phyloP scores from a whole-genome alignment of 2,888 invertebrate species.

The Sepioteuthis lessoniana region DNA sequence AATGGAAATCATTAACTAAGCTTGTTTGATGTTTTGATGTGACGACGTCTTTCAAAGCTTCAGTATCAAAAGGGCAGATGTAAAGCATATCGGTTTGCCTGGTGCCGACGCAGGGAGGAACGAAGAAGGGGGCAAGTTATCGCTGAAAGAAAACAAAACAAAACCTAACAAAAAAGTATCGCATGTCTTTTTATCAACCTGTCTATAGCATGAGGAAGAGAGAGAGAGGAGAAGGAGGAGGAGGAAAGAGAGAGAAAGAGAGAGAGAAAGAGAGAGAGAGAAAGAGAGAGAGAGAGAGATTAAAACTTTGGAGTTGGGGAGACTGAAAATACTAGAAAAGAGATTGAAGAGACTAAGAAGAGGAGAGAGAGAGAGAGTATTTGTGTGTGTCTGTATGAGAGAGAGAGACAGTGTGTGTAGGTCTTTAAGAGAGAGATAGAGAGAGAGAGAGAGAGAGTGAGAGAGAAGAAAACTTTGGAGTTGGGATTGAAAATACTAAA shows the following conservation, averaged over 20 bases:
- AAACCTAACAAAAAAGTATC: background rate
- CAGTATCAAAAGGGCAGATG: background rate
- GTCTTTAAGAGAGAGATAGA: too few relatives aligned
- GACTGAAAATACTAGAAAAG: too few relatives aligned
- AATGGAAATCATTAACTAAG: background rate
- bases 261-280: background rate
- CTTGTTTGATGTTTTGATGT: background rate
- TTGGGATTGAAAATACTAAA: too few relatives aligned
- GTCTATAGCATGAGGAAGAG: background rate
- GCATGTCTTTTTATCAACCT: background rate
- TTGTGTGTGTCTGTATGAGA: too few relatives aligned
- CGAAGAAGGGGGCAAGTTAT: too few relatives aligned
- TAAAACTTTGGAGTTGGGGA: background rate
- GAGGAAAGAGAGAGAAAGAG: background rate
- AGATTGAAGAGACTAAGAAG: too few relatives aligned
- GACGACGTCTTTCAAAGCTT: slow-evolving; percentile 10
- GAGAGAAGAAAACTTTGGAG: too few relatives aligned
- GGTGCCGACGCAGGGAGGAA: background rate
- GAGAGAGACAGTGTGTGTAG: too few relatives aligned
- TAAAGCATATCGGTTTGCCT: background rate
- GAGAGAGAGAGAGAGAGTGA: too few relatives aligned
- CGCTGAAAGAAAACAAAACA: too few relatives aligned
- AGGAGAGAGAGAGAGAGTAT: too few relatives aligned
- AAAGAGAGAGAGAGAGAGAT: background rate
- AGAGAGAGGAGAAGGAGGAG: background rate